phyloP scores from a whole-genome alignment of 2,888 invertebrate species.

The Nymphalis polychloros region DNA sequence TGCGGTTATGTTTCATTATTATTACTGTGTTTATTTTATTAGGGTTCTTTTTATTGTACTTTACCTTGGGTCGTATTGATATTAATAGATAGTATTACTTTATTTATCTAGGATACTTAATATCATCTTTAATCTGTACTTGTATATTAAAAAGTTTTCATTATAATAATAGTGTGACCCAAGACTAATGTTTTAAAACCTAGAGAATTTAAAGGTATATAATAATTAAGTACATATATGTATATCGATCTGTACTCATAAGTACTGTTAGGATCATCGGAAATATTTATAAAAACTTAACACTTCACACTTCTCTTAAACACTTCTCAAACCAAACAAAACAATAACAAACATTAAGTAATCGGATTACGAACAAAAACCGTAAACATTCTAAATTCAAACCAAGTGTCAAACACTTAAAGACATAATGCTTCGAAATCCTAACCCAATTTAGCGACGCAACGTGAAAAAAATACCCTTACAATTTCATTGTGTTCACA shows the following conservation, averaged over 20 bases:
- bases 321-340: conserved; percentile 36
- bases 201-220: too few relatives aligned
- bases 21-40: conserved; percentile 23
- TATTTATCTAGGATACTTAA: neutral
- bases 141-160: too few relatives aligned
- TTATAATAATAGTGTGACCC: too few relatives aligned
- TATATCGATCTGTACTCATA: too few relatives aligned
- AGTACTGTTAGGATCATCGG: too few relatives aligned
- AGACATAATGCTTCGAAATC: conserved; percentile 61
- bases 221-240: too few relatives aligned
- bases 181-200: too few relatives aligned
- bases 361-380: conserved; percentile 67
- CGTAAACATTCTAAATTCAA: conserved; percentile 59
- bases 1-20: conserved; percentile 45
- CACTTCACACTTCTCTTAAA: conserved; percentile 27
- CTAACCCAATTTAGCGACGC: conserved; percentile 69
- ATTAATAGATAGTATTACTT: conserved; percentile 5
- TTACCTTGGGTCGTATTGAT: neutral
- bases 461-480: conserved; percentile 40
- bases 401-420: conserved; percentile 60
- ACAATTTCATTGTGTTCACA: conserved; percentile 20
- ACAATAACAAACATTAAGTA: conserved; percentile 60
- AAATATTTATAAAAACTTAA: too few relatives aligned
- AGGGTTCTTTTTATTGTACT: conserved; percentile 17
- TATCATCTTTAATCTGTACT: neutral